A percentile compares a stretch with the other conserved stretches of the same genome.
Conservation (phyloP, 2,888 invertebrate genomes). For the Eupithecia exiguata region DNA sequence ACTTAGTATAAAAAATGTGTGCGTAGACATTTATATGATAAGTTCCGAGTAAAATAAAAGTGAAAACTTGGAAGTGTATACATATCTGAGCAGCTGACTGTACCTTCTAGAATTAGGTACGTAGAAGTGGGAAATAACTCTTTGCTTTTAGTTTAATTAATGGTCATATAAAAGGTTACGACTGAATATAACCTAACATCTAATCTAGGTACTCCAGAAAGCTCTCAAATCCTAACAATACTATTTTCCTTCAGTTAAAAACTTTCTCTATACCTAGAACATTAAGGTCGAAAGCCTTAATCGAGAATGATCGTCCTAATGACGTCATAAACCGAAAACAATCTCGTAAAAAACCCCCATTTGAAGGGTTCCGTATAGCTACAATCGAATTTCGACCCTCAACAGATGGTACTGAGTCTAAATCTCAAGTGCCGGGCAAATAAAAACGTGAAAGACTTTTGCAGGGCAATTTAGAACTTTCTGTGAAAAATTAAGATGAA, state of each 20-base stretch:
- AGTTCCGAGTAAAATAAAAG: no score
- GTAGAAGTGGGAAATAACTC: not conserved
- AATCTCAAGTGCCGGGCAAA: conserved; percentile 17
- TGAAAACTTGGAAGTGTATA: no score
- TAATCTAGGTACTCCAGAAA: not conserved
- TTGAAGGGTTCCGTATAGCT: conserved; percentile 45
- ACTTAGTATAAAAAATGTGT: no score
- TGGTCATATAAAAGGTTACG: conserved; percentile 54
- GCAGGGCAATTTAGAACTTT: conserved; percentile 26
- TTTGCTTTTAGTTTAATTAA: conserved; percentile 51
- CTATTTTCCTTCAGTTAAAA: conserved; percentile 42
- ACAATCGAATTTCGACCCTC: conserved; percentile 43
- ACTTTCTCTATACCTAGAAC: conserved; percentile 42
- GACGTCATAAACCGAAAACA: conserved; percentile 55
- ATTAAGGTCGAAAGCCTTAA: conserved; percentile 42
- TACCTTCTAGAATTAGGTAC: no score
- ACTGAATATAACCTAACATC: conserved; percentile 54
- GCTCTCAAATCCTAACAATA: conserved; percentile 47
- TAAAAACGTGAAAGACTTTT: conserved; percentile 7
- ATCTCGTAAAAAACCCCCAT: conserved; percentile 54
- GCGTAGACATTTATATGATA: no score
- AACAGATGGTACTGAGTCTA: conserved; percentile 30
- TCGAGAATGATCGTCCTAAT: conserved; percentile 44
- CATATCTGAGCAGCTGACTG: no score
- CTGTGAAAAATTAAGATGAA: conserved; percentile 21